A percentile compares a stretch with the other conserved stretches of the same genome.
Evolutionary conservation across 2,113 vertebrate species (phyloP).

Genomic region (Pedionomus torquatus): DNA sequence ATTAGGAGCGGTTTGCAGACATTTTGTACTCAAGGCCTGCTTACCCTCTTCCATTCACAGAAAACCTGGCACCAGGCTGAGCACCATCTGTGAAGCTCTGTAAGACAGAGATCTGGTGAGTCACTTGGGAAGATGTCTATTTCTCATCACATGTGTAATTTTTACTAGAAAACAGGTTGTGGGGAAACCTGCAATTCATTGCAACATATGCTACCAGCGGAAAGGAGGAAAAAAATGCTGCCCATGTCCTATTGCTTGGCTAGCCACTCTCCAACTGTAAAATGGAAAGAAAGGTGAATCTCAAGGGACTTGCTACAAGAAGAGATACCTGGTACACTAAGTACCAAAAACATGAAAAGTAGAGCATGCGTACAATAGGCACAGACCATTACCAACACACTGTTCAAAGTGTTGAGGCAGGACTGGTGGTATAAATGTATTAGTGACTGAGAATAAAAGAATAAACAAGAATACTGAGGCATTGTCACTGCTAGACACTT

Average conservation of each 20-base stretch:
- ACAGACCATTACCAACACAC: background rate
- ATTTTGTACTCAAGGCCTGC: background rate
- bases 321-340: background rate
- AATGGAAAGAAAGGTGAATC: background rate
- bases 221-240: background rate
- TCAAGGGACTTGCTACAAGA: background rate
- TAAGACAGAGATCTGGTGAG: background rate
- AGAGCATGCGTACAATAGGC: background rate
- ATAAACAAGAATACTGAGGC: background rate
- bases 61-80: constrained; percentile 28
- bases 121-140: background rate
- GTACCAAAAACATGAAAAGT: background rate
- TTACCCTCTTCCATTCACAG: background rate
- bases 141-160: background rate
- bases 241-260: background rate
- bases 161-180: constrained; percentile 18
- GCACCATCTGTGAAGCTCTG: constrained; percentile 36
- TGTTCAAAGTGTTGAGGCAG: background rate
- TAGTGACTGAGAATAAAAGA: background rate
- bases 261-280: background rate
- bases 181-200: background rate
- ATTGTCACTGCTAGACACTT: background rate
- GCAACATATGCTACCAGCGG: background rate
- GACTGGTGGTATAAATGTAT: background rate
- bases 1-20: background rate